Evolutionary conservation across 1,140 invertebrate species (phyloP).

Genomic region (Monomorium pharaonis): DNA sequence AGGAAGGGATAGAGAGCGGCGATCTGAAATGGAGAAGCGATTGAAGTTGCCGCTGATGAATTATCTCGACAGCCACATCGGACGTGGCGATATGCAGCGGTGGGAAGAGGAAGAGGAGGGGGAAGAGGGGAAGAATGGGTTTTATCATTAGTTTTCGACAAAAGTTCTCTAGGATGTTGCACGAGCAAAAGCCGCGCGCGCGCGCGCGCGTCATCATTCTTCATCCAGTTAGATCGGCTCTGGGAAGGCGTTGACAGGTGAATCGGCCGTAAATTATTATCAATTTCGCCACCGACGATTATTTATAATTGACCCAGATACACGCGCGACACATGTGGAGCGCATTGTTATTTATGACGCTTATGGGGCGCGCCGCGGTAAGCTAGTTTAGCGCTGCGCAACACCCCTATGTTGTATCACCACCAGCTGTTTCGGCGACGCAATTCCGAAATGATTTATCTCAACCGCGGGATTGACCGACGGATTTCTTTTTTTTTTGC

Average conservation of each 20-base stretch:
- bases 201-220: conserved; percentile 37
- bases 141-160: conserved; percentile 34
- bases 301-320: conserved; percentile 58
- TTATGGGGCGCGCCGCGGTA: conserved; percentile 8
- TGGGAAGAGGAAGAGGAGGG: neutral
- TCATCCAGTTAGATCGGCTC: conserved; percentile 48
- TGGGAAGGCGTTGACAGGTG: conserved; percentile 47
- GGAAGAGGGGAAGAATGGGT: neutral
- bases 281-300: conserved; percentile 50
- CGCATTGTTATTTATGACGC: conserved; percentile 48
- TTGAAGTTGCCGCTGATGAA: conserved; percentile 41
- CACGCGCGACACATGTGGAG: conserved; percentile 42
- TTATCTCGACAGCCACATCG: conserved; percentile 45
- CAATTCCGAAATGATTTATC: conserved; percentile 24
- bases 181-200: conserved; percentile 1
- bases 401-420: neutral
- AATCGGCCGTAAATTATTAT: conserved; percentile 57
- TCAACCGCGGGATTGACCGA: neutral
- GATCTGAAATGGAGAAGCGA: conserved; percentile 15
- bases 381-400: conserved; percentile 1
- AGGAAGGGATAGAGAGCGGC: neutral
- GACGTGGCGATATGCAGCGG: neutral
- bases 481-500: conserved; percentile 6
- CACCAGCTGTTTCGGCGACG: conserved; percentile 22
- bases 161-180: conserved; percentile 38